These are phyloP conservation scores for Archilochus colubris DNA, from an alignment of 2,113 vertebrate genomes.

Conservation along the genomic window DNA sequence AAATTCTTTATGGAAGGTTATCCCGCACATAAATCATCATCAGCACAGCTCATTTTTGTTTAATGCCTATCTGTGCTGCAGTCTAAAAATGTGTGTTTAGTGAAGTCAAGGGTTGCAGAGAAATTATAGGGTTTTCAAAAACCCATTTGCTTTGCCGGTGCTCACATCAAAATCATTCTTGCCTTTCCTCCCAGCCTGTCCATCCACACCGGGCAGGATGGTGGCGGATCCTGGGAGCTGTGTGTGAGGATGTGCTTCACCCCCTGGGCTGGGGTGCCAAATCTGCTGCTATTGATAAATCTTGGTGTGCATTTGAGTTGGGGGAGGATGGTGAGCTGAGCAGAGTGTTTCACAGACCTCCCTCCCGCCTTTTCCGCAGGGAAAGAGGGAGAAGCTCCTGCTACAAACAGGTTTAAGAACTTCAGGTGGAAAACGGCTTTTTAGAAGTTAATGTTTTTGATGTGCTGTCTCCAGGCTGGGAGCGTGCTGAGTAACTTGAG, in stretches of 20 bases:
- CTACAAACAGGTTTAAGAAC: not conserved
- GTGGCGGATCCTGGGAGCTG: not conserved
- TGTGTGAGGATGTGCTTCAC: not conserved
- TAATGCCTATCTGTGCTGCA: slow-evolving; percentile 74
- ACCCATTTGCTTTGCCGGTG: slow-evolving; percentile 77
- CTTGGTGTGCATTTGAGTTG: not conserved
- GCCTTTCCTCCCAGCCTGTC: slow-evolving; percentile 39
- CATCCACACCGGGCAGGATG: not conserved
- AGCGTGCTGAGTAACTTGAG: too few species aligned
- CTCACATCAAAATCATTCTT: slow-evolving; percentile 76
- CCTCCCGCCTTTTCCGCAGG: accelerated
- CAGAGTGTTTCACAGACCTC: not conserved
- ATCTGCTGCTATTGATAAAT: not conserved
- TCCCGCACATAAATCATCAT: slow-evolving; percentile 76
- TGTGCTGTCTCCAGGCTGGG: not conserved
- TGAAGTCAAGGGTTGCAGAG: slow-evolving; percentile 77
- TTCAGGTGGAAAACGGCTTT: accelerated
- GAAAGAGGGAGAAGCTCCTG: not conserved
- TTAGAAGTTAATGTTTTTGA: not conserved
- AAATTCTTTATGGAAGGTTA: slow-evolving; percentile 74
- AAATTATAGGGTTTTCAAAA: slow-evolving; percentile 83
- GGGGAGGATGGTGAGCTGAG: not conserved
- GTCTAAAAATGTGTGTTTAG: slow-evolving; percentile 79
- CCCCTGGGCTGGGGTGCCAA: slow-evolving; percentile 34
- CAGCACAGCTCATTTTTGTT: slow-evolving; percentile 74